Conservation (phyloP, 2,113 vertebrate genomes). For the Gobio gobio region DNA sequence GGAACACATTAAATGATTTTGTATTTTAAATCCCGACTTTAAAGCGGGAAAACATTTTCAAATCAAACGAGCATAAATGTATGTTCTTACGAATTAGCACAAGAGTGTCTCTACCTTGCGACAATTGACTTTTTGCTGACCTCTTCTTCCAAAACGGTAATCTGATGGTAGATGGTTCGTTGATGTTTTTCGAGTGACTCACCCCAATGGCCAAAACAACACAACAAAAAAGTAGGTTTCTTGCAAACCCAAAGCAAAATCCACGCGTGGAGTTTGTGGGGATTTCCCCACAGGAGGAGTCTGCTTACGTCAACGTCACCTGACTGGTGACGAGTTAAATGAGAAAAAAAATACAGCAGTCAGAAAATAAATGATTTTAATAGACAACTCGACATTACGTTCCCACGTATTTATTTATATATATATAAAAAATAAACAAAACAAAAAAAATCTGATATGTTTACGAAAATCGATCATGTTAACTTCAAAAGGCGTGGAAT, state of each 20-base stretch:
- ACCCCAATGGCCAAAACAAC: background rate
- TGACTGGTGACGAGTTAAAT: slow-evolving; percentile 10
- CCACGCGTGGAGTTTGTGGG: slow-evolving; percentile 45
- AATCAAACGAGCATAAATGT: background rate
- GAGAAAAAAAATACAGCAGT: too few relatives aligned
- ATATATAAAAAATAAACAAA: too few relatives aligned
- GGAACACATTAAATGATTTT: background rate
- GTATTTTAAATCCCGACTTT: background rate
- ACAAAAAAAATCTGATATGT: background rate
- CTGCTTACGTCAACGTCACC: background rate
- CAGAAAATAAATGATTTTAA: background rate
- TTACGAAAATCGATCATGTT: background rate
- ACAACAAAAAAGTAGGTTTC: slow-evolving; percentile 9
- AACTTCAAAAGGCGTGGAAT: background rate
- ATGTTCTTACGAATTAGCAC: background rate
- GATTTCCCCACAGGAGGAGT: slow-evolving; percentile 52
- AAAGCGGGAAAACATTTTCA: background rate
- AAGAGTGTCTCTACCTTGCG: background rate
- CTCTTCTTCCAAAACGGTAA: background rate
- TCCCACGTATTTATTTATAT: background rate
- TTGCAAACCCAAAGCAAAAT: background rate
- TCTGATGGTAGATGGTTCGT: background rate
- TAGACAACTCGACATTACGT: background rate
- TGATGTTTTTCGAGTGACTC: background rate
- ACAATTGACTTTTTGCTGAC: background rate